A percentile compares a stretch with the other conserved stretches of the same genome.
phyloP scores from a whole-genome alignment of 2,113 vertebrate genomes.

The Taxidea taxus region DNA sequence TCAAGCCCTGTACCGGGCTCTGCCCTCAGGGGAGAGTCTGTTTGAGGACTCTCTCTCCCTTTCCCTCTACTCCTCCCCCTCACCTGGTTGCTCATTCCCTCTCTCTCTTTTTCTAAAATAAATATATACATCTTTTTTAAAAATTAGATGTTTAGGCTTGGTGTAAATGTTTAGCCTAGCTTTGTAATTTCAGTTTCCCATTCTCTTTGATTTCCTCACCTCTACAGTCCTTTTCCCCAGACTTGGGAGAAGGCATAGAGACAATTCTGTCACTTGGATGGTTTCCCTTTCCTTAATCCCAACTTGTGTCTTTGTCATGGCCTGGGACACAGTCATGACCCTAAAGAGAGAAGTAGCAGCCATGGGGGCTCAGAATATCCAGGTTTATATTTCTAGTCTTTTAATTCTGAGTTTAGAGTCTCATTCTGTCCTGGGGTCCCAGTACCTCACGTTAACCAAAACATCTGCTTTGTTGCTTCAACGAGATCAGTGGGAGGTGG shows the following conservation, averaged over 20 bases:
- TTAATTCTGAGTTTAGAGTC: background rate
- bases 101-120: too few species aligned
- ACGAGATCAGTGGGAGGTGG: accelerated
- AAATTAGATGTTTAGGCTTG: background rate
- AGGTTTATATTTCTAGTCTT: background rate
- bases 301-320: background rate
- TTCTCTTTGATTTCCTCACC: background rate
- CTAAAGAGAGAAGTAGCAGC: background rate
- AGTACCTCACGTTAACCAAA: background rate
- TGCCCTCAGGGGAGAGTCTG: background rate
- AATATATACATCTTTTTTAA: background rate
- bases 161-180: too few species aligned
- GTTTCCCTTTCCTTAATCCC: background rate
- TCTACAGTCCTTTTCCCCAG: background rate
- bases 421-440: background rate
- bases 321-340: background rate
- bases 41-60: background rate
- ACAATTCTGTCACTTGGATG: background rate
- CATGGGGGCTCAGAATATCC: too few species aligned
- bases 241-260: too few species aligned
- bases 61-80: background rate
- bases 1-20: background rate
- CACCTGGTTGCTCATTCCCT: too few species aligned
- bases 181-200: too few species aligned
- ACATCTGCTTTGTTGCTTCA: background rate